Percentiles rank a stretch among this genome's conserved stretches.
phyloP scores from a whole-genome alignment of 1,140 invertebrate genomes.

The Cecropterus lyciades region DNA sequence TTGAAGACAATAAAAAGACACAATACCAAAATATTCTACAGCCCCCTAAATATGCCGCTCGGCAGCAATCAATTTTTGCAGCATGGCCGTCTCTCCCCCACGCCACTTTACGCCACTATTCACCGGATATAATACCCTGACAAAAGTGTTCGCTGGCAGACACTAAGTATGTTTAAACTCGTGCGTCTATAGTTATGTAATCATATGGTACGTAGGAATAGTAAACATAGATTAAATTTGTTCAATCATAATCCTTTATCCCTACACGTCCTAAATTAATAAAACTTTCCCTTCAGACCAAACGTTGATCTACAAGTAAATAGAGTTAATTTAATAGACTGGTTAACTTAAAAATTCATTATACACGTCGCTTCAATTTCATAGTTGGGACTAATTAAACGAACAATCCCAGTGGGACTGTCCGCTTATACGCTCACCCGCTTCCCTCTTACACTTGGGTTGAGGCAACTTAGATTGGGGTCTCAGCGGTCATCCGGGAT shows the following conservation, averaged over 20 bases:
- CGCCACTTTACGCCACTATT: too few relatives aligned
- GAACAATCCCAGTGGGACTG: neutral
- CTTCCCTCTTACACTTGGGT: constrained; percentile 26
- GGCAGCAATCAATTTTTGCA: too few relatives aligned
- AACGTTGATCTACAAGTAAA: neutral
- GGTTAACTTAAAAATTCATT: constrained; percentile 15
- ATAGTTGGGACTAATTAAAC: constrained; percentile 14
- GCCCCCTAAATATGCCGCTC: too few relatives aligned
- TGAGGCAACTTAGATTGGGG: constrained; percentile 44
- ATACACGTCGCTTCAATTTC: constrained; percentile 1
- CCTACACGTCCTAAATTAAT: neutral
- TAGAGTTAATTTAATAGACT: neutral
- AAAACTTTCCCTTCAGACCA: neutral
- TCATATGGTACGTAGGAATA: too few relatives aligned
- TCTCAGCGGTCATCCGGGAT: constrained; percentile 46
- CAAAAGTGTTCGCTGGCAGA: too few relatives aligned
- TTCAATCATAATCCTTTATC: neutral
- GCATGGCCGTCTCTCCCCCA: too few relatives aligned
- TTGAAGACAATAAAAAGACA: too few relatives aligned
- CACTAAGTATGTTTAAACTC: too few relatives aligned
- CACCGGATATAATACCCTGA: too few relatives aligned
- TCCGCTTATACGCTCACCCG: constrained; percentile 12
- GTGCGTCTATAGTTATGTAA: too few relatives aligned
- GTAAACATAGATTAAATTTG: too few relatives aligned
- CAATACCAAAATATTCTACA: too few relatives aligned